phyloP scores from a whole-genome alignment of 2,797 vertebrate species.

The Staurois parvus region DNA sequence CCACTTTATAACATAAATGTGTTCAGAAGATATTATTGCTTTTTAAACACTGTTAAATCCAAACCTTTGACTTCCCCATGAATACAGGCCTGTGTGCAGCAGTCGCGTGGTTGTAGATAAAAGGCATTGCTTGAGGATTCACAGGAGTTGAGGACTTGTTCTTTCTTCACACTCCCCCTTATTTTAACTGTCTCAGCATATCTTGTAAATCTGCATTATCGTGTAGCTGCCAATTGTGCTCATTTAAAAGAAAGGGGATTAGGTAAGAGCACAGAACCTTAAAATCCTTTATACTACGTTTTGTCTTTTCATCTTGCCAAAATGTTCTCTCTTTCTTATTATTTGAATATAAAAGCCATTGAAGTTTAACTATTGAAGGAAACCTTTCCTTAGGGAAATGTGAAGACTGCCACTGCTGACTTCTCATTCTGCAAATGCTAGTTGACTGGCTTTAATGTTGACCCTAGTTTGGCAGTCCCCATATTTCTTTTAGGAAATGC shows the following conservation, averaged over 20 bases:
- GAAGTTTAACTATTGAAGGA: background rate
- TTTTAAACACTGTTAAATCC: constrained; percentile 26
- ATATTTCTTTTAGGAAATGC: too few species aligned
- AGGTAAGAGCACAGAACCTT: background rate
- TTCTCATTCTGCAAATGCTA: background rate
- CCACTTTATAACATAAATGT: background rate
- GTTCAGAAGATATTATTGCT: constrained; percentile 37
- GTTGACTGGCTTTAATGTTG: too few species aligned
- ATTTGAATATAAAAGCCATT: background rate
- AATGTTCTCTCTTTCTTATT: background rate
- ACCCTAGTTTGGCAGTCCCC: too few species aligned
- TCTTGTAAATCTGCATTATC: background rate
- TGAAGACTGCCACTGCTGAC: background rate
- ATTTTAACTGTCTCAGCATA: background rate
- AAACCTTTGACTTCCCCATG: constrained; percentile 28
- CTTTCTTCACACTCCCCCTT: background rate
- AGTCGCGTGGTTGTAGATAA: constrained; percentile 39
- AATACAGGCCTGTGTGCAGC: background rate
- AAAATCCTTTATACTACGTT: background rate
- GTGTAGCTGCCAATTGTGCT: background rate
- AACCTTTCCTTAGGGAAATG: background rate
- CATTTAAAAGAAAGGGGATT: constrained; percentile 24
- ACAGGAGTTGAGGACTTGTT: background rate
- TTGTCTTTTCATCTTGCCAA: background rate
- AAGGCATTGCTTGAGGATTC: background rate